phyloP scores from a whole-genome alignment of 2,888 invertebrate species.

The Xanthia togata region DNA sequence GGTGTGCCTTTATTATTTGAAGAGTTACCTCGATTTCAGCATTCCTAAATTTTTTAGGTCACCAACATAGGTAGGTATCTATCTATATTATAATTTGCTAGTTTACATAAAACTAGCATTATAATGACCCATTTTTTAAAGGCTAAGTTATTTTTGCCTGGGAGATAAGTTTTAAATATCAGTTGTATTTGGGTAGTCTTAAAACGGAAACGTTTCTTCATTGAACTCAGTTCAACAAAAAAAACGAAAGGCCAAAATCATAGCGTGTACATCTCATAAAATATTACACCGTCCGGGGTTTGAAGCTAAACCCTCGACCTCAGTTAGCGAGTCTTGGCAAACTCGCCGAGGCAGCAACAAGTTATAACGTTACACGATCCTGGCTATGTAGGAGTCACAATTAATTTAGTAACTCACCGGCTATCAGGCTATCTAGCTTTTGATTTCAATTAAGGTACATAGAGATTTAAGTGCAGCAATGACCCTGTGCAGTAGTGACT shows the following conservation, averaged over 20 bases:
- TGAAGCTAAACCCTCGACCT: slow-evolving; percentile 52
- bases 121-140: neutral
- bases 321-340: slow-evolving; percentile 39
- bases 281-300: slow-evolving; percentile 22
- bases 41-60: neutral
- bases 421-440: neutral
- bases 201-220: neutral
- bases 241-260: neutral
- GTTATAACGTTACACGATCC: slow-evolving; percentile 40
- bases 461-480: neutral
- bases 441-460: neutral
- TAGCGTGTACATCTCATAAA: slow-evolving; percentile 32
- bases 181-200: neutral
- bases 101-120: neutral
- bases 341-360: slow-evolving; percentile 42
- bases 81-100: neutral
- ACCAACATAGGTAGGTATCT: neutral
- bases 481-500: no score
- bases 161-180: neutral
- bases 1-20: no score
- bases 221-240: neutral
- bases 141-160: neutral
- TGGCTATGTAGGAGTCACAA: slow-evolving; percentile 14
- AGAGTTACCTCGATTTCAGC: no score
- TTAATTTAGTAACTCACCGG: slow-evolving; percentile 30